phyloP scores from a whole-genome alignment of 2,888 invertebrate genomes.

The Drosophila atripex region DNA sequence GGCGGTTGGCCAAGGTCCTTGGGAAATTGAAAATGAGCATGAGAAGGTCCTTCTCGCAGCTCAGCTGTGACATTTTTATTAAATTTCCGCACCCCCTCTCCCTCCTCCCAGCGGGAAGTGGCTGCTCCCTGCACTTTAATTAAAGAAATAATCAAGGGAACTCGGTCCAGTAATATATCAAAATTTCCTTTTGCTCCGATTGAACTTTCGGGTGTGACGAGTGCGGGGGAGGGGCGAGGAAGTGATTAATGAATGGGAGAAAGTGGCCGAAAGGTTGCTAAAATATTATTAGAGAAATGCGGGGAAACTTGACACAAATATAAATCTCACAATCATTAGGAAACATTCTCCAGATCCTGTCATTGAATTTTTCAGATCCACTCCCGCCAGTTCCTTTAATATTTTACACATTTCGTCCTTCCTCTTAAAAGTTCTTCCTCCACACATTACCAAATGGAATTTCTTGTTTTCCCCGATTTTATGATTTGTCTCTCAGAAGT shows the following conservation, averaged over 20 bases:
- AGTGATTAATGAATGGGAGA: conserved; percentile 32
- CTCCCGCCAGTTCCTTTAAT: neutral
- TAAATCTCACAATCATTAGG: neutral
- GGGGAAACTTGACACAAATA: neutral
- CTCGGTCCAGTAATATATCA: conserved; percentile 38
- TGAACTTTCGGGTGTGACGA: conserved; percentile 6
- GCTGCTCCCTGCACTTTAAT: conserved; percentile 45
- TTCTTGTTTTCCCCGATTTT: conserved; percentile 22
- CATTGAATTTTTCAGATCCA: neutral
- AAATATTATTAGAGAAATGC: neutral
- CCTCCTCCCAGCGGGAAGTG: conserved; percentile 17
- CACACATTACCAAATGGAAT: conserved; percentile 12
- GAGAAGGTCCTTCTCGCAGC: conserved; percentile 24
- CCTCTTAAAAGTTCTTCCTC: neutral
- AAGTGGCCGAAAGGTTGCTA: conserved; percentile 9
- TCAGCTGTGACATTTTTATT: conserved; percentile 57
- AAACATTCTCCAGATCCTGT: neutral
- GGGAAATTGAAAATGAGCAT: conserved; percentile 31
- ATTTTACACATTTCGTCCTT: neutral
- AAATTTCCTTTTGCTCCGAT: conserved; percentile 17
- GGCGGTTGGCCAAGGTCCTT: conserved; percentile 29
- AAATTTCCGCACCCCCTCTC: conserved; percentile 28
- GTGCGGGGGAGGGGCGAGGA: neutral
- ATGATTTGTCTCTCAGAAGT: conserved; percentile 32
- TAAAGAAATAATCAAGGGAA: conserved; percentile 37